Evolutionary conservation across 2,888 invertebrate genomes (phyloP).

Genomic region (Linhomoeus sp.): DNA sequence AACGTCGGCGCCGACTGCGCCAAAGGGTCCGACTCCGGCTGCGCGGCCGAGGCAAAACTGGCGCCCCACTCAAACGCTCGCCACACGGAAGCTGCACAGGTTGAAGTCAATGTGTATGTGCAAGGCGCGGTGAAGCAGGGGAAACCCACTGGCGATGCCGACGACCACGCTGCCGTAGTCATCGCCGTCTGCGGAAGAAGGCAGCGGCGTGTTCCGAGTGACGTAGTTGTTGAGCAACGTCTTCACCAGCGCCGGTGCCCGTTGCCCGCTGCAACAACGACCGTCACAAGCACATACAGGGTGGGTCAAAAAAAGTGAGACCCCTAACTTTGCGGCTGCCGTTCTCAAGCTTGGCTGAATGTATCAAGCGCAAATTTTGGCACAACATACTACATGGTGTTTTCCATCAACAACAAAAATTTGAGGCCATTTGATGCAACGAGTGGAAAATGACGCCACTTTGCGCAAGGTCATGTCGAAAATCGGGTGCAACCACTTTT

Average conservation of each 20-base stretch:
- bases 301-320: too few species aligned
- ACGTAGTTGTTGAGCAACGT: constrained; percentile 30
- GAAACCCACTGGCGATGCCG: constrained; percentile 42
- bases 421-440: too few species aligned
- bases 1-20: constrained; percentile 28
- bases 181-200: constrained; percentile 16
- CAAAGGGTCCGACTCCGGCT: neutral
- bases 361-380: too few species aligned
- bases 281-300: too few species aligned
- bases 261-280: too few species aligned
- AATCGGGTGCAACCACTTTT: too few species aligned
- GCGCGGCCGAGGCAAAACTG: constrained; percentile 8
- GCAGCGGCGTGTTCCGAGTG: constrained; percentile 16
- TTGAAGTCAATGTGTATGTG: neutral
- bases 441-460: too few species aligned
- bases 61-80: constrained; percentile 18
- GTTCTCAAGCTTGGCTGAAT: too few species aligned
- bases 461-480: too few species aligned
- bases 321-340: too few species aligned
- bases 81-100: constrained; percentile 20
- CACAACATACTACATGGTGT: too few species aligned
- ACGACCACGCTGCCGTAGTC: constrained; percentile 62
- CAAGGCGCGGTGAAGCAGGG: neutral
- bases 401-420: too few species aligned
- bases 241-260: constrained; percentile 28